Percentiles rank a stretch among this genome's conserved stretches.
These are phyloP conservation scores for Pygoscelis antarcticus DNA, from an alignment of 2,113 vertebrate genomes.

Conservation along the genomic window DNA sequence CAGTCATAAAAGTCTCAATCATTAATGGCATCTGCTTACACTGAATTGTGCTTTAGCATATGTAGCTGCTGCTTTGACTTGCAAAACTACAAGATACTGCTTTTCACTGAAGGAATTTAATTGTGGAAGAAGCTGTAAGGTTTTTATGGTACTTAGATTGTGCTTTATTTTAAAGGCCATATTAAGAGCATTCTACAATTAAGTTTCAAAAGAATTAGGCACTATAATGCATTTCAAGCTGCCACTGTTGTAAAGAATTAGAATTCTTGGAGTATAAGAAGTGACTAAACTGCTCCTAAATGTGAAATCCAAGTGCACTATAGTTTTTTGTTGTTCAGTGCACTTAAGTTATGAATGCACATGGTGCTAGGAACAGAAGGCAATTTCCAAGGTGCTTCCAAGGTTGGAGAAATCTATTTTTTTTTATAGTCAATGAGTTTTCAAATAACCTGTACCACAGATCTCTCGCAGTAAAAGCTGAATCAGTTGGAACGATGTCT, in stretches of 20 bases:
- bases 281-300: neutral
- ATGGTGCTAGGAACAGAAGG: neutral
- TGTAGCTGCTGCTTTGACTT: constrained; percentile 8
- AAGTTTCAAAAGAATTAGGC: neutral
- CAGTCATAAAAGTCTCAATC: neutral
- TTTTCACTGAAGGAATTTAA: neutral
- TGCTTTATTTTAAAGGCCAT: neutral
- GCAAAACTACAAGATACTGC: neutral
- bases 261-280: neutral
- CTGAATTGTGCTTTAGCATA: neutral
- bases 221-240: neutral
- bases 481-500: neutral
- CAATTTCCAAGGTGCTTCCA: neutral
- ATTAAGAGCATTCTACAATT: neutral
- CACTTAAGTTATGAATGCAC: neutral
- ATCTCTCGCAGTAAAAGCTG: neutral
- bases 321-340: neutral
- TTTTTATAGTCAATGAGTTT: neutral
- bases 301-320: neutral
- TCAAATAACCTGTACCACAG: neutral
- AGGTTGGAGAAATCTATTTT: neutral
- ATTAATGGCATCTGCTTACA: neutral
- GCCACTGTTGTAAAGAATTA: neutral
- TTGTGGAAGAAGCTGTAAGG: neutral
- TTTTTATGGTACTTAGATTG: neutral